Conservation (phyloP, 2,113 vertebrate genomes). For the Rhinopomastus cyanomelas region DNA sequence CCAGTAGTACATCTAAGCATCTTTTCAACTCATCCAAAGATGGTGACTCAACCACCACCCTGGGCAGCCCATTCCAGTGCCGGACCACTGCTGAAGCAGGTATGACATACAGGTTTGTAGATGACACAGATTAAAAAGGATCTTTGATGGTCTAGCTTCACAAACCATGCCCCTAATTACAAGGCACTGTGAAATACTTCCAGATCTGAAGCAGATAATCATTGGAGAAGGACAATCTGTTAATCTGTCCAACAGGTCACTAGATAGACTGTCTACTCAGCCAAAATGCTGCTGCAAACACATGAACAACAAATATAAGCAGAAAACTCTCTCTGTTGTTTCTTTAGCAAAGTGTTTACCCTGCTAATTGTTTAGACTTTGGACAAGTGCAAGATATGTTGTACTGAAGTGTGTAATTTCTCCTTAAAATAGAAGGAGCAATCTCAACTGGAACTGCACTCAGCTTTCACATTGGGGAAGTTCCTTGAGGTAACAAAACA, state of each 20-base stretch:
- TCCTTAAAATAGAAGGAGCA: neutral
- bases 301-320: neutral
- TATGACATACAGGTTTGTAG: neutral
- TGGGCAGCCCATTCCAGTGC: no score
- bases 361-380: neutral
- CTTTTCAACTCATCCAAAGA: no score
- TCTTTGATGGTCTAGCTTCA: neutral
- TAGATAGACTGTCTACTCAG: neutral
- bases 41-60: no score
- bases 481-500: constrained; percentile 37
- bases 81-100: neutral
- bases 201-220: constrained; percentile 14
- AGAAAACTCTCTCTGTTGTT: neutral
- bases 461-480: neutral
- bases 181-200: constrained; percentile 16
- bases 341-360: neutral
- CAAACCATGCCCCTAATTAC: neutral
- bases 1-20: no score
- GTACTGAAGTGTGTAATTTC: neutral
- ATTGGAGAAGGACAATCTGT: neutral
- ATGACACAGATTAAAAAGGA: neutral
- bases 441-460: neutral
- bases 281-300: constrained; percentile 5
- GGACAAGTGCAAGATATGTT: neutral
- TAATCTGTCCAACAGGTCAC: neutral